These are phyloP conservation scores for Calosoma granatense DNA, from an alignment of 1,140 invertebrate species.

Conservation along the genomic window DNA sequence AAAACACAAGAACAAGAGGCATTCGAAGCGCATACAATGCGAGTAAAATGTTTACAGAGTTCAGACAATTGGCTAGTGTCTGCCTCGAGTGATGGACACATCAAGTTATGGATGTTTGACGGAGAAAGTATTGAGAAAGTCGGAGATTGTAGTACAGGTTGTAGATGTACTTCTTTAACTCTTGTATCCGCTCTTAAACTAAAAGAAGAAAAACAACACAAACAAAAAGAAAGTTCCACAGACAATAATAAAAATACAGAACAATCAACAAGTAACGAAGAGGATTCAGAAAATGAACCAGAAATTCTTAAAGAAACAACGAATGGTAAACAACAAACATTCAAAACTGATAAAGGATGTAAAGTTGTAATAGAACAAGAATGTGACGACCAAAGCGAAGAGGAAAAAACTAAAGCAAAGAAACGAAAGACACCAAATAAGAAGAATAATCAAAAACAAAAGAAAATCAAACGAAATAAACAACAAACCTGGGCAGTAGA, in stretches of 20 bases:
- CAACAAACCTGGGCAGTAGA: too few relatives aligned
- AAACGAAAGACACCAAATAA: background rate
- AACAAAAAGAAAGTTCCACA: too few relatives aligned
- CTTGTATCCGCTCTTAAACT: constrained; percentile 28
- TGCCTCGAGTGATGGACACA: constrained; percentile 62
- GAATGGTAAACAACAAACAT: constrained; percentile 14
- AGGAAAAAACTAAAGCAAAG: background rate
- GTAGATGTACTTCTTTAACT: constrained; percentile 48
- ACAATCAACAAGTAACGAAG: constrained; percentile 12
- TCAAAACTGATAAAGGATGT: background rate
- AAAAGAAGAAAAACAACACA: constrained; percentile 14
- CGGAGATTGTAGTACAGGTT: constrained; percentile 41
- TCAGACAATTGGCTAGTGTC: constrained; percentile 37
- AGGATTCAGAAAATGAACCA: constrained; percentile 14
- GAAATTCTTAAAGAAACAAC: constrained; percentile 9
- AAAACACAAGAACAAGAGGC: constrained; percentile 37
- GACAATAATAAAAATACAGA: too few relatives aligned
- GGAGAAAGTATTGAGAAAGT: constrained; percentile 40
- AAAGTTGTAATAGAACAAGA: background rate
- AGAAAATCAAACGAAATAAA: background rate
- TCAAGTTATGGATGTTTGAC: constrained; percentile 61
- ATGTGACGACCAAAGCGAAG: background rate
- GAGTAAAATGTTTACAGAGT: constrained; percentile 55
- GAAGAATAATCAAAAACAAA: background rate
- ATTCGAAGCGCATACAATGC: constrained; percentile 48